These are phyloP conservation scores for Ditula angustiorana DNA, from an alignment of 2,888 invertebrate species.

Conservation along the genomic window DNA sequence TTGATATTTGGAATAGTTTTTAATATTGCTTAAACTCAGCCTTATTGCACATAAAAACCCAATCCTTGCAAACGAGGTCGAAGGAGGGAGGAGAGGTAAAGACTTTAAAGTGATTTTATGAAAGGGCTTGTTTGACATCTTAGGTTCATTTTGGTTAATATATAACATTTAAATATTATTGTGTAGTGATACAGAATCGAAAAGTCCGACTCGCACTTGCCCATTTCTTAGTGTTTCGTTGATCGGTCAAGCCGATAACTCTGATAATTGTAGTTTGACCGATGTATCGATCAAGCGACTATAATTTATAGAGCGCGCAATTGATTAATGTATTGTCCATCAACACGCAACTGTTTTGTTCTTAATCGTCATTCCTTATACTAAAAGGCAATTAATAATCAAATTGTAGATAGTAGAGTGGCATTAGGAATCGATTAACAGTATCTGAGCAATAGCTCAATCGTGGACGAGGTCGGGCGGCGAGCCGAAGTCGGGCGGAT, in stretches of 20 bases:
- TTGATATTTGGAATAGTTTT: too few relatives aligned
- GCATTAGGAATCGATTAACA: constrained; percentile 21
- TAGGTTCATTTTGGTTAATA: too few relatives aligned
- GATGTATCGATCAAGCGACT: not conserved
- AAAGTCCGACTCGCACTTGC: too few relatives aligned
- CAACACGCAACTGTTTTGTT: not conserved
- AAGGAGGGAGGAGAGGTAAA: too few relatives aligned
- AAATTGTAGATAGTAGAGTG: not conserved
- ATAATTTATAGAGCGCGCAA: constrained; percentile 4
- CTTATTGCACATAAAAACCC: too few relatives aligned
- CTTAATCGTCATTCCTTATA: not conserved
- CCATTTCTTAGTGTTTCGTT: not conserved
- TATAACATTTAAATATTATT: too few relatives aligned
- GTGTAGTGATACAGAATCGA: too few relatives aligned
- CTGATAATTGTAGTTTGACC: not conserved
- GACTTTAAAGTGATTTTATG: too few relatives aligned
- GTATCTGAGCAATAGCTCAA: not conserved
- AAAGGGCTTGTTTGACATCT: too few relatives aligned
- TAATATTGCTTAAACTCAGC: too few relatives aligned
- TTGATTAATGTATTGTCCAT: not conserved
- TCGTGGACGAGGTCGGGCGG: not conserved
- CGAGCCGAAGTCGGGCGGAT: too few relatives aligned
- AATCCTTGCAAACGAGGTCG: too few relatives aligned
- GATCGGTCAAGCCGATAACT: constrained; percentile 1
- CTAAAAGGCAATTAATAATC: not conserved